Percentiles rank a stretch among this genome's conserved stretches.
Conservation (phyloP, 2,888 invertebrate species). For the Parthenolecanium corni region DNA sequence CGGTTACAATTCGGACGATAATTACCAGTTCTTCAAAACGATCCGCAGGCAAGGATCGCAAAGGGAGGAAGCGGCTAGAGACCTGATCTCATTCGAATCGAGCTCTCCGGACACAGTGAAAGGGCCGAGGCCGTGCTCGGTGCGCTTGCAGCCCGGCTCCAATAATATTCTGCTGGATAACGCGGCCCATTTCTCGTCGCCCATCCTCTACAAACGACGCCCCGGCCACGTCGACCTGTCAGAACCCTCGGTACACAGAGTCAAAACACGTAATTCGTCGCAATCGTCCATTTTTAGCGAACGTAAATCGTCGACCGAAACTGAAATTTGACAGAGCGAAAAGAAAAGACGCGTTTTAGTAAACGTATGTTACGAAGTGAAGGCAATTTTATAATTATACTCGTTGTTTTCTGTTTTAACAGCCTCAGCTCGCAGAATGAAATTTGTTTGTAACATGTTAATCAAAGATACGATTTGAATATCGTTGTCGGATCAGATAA, state of each 20-base stretch:
- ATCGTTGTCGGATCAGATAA: too few relatives aligned
- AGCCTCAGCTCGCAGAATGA: too few relatives aligned
- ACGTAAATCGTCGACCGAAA: conserved; percentile 18
- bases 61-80: not conserved
- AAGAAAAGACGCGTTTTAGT: too few relatives aligned
- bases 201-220: conserved; percentile 53
- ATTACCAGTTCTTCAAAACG: conserved; percentile 13
- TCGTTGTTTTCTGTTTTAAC: too few relatives aligned
- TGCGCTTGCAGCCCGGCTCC: conserved; percentile 63
- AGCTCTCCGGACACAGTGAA: not conserved
- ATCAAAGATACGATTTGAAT: too few relatives aligned
- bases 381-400: too few relatives aligned
- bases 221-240: conserved; percentile 22
- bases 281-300: conserved; percentile 8
- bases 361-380: too few relatives aligned
- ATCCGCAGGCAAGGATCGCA: not conserved
- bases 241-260: conserved; percentile 25
- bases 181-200: conserved; percentile 44
- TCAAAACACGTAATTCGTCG: conserved; percentile 13
- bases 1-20: conserved; percentile 23
- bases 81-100: conserved; percentile 18
- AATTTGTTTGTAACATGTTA: too few relatives aligned
- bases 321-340: conserved; percentile 13
- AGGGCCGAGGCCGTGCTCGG: conserved; percentile 64
- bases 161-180: conserved; percentile 71